Evolutionary conservation across 2,888 invertebrate species (phyloP), one percentile per base, ranked within the genome.

Genomic region (Polydrusus tereticollis): DNA sequence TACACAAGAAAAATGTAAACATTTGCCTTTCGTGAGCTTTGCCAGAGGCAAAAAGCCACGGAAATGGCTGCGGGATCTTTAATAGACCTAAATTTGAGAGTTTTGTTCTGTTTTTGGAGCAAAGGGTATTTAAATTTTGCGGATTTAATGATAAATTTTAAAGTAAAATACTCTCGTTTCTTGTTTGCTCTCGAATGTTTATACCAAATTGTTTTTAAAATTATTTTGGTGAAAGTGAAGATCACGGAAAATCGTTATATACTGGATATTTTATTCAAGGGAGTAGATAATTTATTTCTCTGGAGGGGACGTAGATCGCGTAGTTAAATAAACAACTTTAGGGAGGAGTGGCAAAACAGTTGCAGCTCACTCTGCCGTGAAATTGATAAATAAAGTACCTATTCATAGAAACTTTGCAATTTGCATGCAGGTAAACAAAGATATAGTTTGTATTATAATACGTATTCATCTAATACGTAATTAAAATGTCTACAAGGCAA

Each of bases 1-100:
- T 69, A 69, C 43, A 52, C 43, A 69, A 55, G 69, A 69, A 69
- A 69, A 69, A 62, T 69, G 59, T 69, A 69, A 69, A 69, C 62
- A 69, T 69, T 69, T 69, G 52, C 62, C 62, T 69, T 69, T 55
- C 52, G 69, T 69, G 60, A 69, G 43, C 62, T 29, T 16, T 18
- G 55, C 33, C 55, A 62, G 62, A 69, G 69, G 60, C 55, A 55
- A 55, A 57, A 69, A 69, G 62, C 69, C 69, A 43, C 60, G 62
- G 14, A 69, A 69, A 69, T 62, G 33, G 43, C 69, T 69, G 69
- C 52, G 62, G 69, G 55, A 62, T 41, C 55, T 62, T 43, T 62
- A 62, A 69, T 68, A 69, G 38, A 68, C 33, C 59, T 12, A 68
- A 68, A 52, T 68, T 68, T 60, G 38, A 38, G 47, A 67, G 33